Evolutionary conservation across 2,113 vertebrate genomes (phyloP).

Genomic region (Amphiprion percula): DNA sequence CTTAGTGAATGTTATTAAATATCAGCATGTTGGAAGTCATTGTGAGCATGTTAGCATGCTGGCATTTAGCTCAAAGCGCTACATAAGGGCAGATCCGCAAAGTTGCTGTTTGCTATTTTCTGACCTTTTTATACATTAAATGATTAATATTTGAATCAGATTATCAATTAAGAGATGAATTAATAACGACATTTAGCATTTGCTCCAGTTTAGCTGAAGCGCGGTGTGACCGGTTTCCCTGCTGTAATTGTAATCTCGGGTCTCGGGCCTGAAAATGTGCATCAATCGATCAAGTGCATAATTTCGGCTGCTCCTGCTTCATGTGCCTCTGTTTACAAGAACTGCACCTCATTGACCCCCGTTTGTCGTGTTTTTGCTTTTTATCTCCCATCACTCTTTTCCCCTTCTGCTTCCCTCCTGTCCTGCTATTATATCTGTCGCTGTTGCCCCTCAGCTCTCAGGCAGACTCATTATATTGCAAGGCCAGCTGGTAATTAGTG

Average conservation of each 20-base stretch:
- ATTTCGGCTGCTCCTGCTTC: constrained; percentile 1
- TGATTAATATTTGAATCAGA: constrained; percentile 1
- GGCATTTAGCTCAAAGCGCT: neutral
- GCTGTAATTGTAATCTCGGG: neutral
- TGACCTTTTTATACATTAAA: neutral
- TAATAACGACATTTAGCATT: neutral
- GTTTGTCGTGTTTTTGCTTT: constrained; percentile 11
- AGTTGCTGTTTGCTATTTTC: neutral
- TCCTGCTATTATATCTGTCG: constrained; percentile 27
- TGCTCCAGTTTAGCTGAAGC: neutral
- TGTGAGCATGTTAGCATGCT: neutral
- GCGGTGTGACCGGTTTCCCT: neutral
- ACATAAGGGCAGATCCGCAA: neutral
- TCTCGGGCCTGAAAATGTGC: neutral
- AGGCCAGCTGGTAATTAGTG: constrained; percentile 73
- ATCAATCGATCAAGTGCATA: constrained; percentile 1
- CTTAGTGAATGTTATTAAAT: neutral
- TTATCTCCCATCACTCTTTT: constrained; percentile 12
- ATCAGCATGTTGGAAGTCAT: neutral
- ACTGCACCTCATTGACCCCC: constrained; percentile 25
- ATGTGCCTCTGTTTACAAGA: constrained; percentile 40
- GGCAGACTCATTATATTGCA: constrained; percentile 68
- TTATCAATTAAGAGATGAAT: neutral
- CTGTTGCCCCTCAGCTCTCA: constrained; percentile 56
- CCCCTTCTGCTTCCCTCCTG: neutral